Evolutionary conservation across 2,797 vertebrate genomes (phyloP), one percentile per base, ranked within the genome.

Genomic region (Acomys russatus): DNA sequence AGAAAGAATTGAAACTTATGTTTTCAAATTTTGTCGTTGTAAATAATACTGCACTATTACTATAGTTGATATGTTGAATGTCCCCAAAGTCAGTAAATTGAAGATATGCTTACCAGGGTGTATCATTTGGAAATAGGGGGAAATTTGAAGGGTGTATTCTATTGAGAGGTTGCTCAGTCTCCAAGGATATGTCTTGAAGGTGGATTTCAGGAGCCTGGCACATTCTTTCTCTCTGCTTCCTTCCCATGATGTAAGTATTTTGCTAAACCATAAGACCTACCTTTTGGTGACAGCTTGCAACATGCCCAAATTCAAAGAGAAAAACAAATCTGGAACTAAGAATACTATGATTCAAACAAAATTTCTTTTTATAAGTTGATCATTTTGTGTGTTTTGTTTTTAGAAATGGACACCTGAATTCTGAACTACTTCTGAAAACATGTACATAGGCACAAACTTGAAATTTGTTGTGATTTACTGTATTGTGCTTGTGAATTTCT

Each of bases 181-280:
- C 8, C 17, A 4, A 3, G 6, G 23, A 28, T 9, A 20, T 28
- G 3, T 6, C 6, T 6, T n/a, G 18, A 4, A 25, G 14, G 4
- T 11, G 9, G 4, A 11, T 12, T 20, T 33, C 30, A 17, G 9
- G 6, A 59, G 12, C 0, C 15, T 49, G 6, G 9, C 12, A 1
- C 9, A 33, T 38, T 23, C 11, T 18, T 15, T n/a, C 9, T 44
- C 38, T 35, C 38, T 38, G 7, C 25, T 89, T 33, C 17, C 30
- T 30, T 20, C 8, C n/a, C 38, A 0, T 51, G 25, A 49, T 33
- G 3, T 33, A 38, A 49, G 0, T 64, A 2, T 54, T 63, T 35
- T 73, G 23, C 4, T 82, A 61, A 9, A 23, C 33, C 1, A 51
- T 5, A 54, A 15, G 0, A 35, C 14, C 4, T 11, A 7, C 23